These are phyloP conservation scores for Protula sp. DNA, from an alignment of 2,888 invertebrate genomes.

Conservation along the genomic window DNA sequence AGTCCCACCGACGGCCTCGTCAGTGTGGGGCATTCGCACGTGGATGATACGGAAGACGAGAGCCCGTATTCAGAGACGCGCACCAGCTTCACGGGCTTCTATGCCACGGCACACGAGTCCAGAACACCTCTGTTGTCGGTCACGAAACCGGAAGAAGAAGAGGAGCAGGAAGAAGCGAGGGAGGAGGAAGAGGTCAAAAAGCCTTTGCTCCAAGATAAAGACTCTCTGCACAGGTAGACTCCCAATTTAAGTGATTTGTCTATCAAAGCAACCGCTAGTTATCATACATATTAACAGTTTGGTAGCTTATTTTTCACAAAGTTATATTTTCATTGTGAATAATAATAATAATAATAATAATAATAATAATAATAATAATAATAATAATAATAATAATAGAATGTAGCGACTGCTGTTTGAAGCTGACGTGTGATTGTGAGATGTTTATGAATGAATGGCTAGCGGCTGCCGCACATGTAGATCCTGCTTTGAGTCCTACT, in stretches of 20 bases:
- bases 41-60: conserved; percentile 30
- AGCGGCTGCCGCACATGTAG: too few relatives aligned
- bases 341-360: too few relatives aligned
- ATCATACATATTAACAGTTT: too few relatives aligned
- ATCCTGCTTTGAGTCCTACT: too few relatives aligned
- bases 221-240: neutral
- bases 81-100: conserved; percentile 46
- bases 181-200: neutral
- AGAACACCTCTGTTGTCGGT: neutral
- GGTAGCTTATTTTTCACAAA: too few relatives aligned
- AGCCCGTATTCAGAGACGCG: conserved; percentile 11
- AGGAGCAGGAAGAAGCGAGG: conserved; percentile 4
- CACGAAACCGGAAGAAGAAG: conserved; percentile 2
- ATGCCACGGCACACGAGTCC: conserved; percentile 40
- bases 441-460: too few relatives aligned
- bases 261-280: neutral
- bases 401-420: too few relatives aligned
- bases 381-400: too few relatives aligned
- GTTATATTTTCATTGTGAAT: too few relatives aligned
- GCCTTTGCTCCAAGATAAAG: too few relatives aligned
- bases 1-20: conserved; percentile 9
- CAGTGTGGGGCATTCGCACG: conserved; percentile 19
- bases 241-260: neutral
- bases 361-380: too few relatives aligned
- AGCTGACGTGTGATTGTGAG: too few relatives aligned